Percentiles rank a stretch among this genome's conserved stretches.
These are phyloP conservation scores for Mercenaria mercenaria DNA, from an alignment of 1,140 invertebrate genomes.

Conservation along the genomic window DNA sequence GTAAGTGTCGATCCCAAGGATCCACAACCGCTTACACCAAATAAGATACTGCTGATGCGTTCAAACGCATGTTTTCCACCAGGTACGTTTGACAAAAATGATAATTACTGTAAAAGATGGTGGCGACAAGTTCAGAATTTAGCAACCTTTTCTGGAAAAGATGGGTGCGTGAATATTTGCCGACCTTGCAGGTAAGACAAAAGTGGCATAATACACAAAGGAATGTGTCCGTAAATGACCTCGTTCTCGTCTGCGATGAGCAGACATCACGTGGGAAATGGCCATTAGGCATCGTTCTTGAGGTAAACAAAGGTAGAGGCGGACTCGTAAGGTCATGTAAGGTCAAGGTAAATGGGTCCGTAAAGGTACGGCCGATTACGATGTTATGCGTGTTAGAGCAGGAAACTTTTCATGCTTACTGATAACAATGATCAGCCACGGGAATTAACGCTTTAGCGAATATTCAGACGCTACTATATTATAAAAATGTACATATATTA, in stretches of 20 bases:
- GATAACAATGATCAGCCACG: not conserved
- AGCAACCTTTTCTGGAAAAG: slow-evolving; percentile 62
- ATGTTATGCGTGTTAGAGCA: slow-evolving; percentile 24
- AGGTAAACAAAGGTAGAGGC: slow-evolving; percentile 22
- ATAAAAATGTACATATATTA: no score
- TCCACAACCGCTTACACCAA: slow-evolving; percentile 31
- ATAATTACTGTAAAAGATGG: slow-evolving; percentile 47
- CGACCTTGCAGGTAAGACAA: slow-evolving; percentile 43
- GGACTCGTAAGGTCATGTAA: slow-evolving; percentile 27
- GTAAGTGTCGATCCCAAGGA: slow-evolving; percentile 37
- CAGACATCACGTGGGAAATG: not conserved
- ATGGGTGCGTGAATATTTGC: slow-evolving; percentile 65
- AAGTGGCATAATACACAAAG: slow-evolving; percentile 51
- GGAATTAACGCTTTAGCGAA: no score
- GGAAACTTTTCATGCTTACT: not conserved
- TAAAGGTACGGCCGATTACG: slow-evolving; percentile 11
- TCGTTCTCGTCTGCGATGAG: slow-evolving; percentile 42
- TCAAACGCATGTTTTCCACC: slow-evolving; percentile 38
- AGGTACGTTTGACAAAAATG: slow-evolving; percentile 41
- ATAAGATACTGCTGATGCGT: slow-evolving; percentile 50
- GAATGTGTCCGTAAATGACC: slow-evolving; percentile 29
- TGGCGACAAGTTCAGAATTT: slow-evolving; percentile 64
- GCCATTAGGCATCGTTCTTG: slow-evolving; percentile 34
- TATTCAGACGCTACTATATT: no score
- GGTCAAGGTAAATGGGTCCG: slow-evolving; percentile 12